A percentile compares a stretch with the other conserved stretches of the same genome.
phyloP scores from a whole-genome alignment of 2,888 invertebrate genomes.

The Phengaris arion region DNA sequence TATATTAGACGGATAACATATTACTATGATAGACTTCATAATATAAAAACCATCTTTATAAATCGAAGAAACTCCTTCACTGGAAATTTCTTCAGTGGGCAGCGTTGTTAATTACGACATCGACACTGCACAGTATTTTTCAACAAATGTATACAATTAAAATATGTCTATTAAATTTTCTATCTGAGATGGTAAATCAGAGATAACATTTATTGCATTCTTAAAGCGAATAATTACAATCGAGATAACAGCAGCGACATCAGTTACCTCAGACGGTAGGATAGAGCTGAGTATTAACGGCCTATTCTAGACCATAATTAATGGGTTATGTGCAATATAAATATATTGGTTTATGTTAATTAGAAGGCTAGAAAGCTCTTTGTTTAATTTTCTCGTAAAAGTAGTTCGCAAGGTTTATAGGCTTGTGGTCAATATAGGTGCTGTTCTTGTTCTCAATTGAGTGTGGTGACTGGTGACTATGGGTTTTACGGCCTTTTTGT shows the following conservation, averaged over 20 bases:
- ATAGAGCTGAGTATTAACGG: slow-evolving; percentile 55
- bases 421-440: not conserved
- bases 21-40: no score
- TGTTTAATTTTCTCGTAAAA: slow-evolving; percentile 8
- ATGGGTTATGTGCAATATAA: slow-evolving; percentile 45
- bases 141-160: slow-evolving; percentile 25
- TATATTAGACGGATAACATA: no score
- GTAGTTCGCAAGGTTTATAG: not conserved
- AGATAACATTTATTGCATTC: slow-evolving; percentile 36
- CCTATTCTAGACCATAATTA: slow-evolving; percentile 46
- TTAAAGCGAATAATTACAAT: slow-evolving; percentile 40
- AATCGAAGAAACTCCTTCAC: not conserved
- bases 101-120: not conserved
- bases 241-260: slow-evolving; percentile 46
- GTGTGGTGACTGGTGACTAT: no score
- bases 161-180: slow-evolving; percentile 24
- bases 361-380: slow-evolving; percentile 27
- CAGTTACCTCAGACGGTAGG: slow-evolving; percentile 44
- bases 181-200: slow-evolving; percentile 30
- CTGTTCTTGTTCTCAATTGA: not conserved
- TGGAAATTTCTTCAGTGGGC: not conserved
- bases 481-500: not conserved
- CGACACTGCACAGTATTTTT: slow-evolving; percentile 19
- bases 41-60: not conserved
- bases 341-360: slow-evolving; percentile 47